phyloP scores from a whole-genome alignment of 2,797 vertebrate genomes.

The Odontamblyopus lacepedii region DNA sequence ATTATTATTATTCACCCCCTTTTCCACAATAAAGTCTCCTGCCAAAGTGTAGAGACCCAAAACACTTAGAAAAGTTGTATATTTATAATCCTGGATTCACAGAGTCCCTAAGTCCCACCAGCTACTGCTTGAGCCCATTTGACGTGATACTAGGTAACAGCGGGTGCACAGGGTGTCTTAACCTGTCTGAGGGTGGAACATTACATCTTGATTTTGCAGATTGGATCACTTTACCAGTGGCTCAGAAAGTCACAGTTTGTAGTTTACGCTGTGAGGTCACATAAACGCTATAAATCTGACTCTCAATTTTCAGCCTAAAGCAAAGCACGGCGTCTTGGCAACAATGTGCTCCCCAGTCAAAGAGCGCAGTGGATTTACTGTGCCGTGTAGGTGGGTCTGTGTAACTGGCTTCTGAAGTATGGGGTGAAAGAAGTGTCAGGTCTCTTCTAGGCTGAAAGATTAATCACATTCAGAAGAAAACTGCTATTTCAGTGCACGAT shows the following conservation, averaged over 20 bases:
- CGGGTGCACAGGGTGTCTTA: neutral
- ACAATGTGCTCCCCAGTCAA: slow-evolving; percentile 43
- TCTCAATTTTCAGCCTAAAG: slow-evolving; percentile 63
- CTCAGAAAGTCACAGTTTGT: slow-evolving; percentile 58
- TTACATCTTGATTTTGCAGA: slow-evolving; percentile 36
- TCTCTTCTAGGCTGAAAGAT: too few species aligned
- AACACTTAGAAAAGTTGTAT: too few species aligned
- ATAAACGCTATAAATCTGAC: slow-evolving; percentile 73
- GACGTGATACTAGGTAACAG: neutral
- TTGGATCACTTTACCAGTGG: slow-evolving; percentile 44
- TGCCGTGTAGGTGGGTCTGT: slow-evolving; percentile 47
- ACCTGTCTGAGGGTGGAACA: neutral
- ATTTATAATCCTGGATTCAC: neutral
- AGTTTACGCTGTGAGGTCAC: slow-evolving; percentile 60
- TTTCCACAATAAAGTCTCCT: too few species aligned
- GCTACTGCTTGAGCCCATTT: neutral
- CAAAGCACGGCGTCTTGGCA: slow-evolving; percentile 54
- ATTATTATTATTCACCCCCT: too few species aligned
- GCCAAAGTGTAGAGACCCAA: too few species aligned
- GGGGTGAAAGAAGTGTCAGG: neutral
- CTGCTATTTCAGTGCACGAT: too few species aligned
- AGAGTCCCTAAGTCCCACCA: neutral
- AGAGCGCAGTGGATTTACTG: slow-evolving; percentile 54
- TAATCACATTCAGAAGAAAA: neutral
- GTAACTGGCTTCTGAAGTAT: slow-evolving; percentile 16